phyloP scores from a whole-genome alignment of 2,113 vertebrate genomes.

The Anser cygnoides region DNA sequence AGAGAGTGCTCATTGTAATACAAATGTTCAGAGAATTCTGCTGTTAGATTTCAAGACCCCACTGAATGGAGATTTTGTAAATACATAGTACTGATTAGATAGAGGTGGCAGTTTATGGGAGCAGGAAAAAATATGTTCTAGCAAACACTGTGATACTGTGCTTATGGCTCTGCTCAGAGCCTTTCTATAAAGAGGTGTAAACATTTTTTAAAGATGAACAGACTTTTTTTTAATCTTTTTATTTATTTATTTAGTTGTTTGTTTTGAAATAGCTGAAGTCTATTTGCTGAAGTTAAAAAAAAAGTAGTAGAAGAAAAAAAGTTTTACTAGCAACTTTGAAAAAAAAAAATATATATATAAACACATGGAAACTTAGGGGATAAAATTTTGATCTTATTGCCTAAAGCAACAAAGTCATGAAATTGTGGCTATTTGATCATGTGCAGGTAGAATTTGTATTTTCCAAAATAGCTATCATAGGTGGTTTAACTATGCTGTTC shows the following conservation, averaged over 20 bases:
- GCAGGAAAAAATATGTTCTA: not conserved
- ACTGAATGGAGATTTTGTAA: not conserved
- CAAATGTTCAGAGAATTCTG: constrained; percentile 19
- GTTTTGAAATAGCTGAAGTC: not conserved
- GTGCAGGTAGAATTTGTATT: not conserved
- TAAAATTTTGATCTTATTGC: not conserved
- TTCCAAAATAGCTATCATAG: not conserved
- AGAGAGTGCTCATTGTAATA: not conserved
- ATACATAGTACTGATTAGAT: not conserved
- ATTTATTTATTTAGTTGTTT: not conserved
- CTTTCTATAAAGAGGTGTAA: not conserved
- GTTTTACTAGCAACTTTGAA: not conserved
- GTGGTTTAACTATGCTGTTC: not conserved
- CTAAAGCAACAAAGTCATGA: not conserved
- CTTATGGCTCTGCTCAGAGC: not conserved
- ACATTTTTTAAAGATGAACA: not conserved
- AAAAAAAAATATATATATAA: not conserved
- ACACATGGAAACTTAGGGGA: not conserved
- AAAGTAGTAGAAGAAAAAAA: not conserved
- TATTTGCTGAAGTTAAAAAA: not conserved
- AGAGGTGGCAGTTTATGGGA: not conserved
- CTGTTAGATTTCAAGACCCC: not conserved
- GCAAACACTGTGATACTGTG: not conserved
- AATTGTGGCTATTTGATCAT: not conserved
- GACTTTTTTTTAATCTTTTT: not conserved